Evolutionary conservation across 2,113 vertebrate genomes (phyloP), one percentile per base, ranked within the genome.

Genomic region (Oostethus manadensis): DNA sequence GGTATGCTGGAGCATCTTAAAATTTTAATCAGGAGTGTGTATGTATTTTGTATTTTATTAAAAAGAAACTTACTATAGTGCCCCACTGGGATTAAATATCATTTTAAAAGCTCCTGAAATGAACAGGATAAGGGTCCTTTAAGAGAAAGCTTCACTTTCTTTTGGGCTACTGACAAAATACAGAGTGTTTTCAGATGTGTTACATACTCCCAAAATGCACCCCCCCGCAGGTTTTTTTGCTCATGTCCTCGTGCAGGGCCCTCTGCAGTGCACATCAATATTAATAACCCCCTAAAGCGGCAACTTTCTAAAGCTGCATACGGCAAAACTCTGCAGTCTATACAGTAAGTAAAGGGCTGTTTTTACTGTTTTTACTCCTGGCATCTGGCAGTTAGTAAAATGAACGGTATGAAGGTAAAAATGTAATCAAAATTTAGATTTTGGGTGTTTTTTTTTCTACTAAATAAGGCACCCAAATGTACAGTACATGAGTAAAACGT

Each of bases 221-320:
- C 33, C 42, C 20, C 22, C 21, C 35, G 33, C 6, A 3, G 2
- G 6, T 66, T 54, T 51, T 46, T 58, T 56, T 21, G 26, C 53
- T 17, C 58, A 57, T 62, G 48, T 57, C 57, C 49, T 62, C 22
- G 35, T 61, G 58, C 67, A 48, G 33, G 53, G 35, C 53, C 20
- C 75, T 85, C 77, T 83, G 78, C 60, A 73, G 67, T 71, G 69
- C 61, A 66, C 76, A 84, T 81, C 64, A 79, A 82, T 84, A 84
- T 84, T 81, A 77, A 82, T 73, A 22, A 43, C 56, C 46, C 66
- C 68, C 66, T 67, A 79, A 68, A 73, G 60, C 71, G 68, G 62
- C 51, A 68, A 57, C 21, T 66, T 85, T 84, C 69, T 79, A 57
- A 33, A 54, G 43, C 58, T 47, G 58, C 55, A 71, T 66, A 48